Evolutionary conservation across 2,113 vertebrate species (phyloP).

Genomic region (Hemibagrus wyckioides): DNA sequence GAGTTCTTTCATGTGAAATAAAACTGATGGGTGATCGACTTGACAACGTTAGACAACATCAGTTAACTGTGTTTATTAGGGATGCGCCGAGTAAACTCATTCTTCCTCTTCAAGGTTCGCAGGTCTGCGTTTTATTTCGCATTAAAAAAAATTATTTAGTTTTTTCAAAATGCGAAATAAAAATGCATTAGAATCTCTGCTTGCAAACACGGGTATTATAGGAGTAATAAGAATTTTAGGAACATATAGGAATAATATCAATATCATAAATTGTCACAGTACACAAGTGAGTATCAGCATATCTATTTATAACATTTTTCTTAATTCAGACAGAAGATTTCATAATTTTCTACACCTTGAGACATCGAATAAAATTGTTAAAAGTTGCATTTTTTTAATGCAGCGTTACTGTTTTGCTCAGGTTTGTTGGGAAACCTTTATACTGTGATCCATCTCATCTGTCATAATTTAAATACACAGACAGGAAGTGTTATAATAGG

Average conservation of each 20-base stretch:
- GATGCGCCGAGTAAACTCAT: not conserved
- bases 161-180: too few relatives aligned
- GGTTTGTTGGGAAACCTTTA: not conserved
- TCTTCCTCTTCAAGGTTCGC: not conserved
- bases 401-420: too few relatives aligned
- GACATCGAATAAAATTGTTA: too few relatives aligned
- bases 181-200: not conserved
- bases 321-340: not conserved
- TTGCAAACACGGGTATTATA: not conserved
- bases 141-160: too few relatives aligned
- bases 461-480: not conserved
- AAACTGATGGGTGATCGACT: not conserved
- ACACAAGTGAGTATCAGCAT: not conserved
- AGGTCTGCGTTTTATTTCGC: not conserved
- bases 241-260: too few relatives aligned
- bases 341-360: not conserved
- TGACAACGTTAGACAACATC: not conserved
- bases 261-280: not conserved
- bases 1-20: not conserved
- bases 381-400: too few relatives aligned
- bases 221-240: too few relatives aligned
- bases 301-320: not conserved
- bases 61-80: not conserved
- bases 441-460: not conserved
- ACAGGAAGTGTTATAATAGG: not conserved